Evolutionary conservation across 2,113 vertebrate species (phyloP).

Genomic region (Toxotes chatareus): DNA sequence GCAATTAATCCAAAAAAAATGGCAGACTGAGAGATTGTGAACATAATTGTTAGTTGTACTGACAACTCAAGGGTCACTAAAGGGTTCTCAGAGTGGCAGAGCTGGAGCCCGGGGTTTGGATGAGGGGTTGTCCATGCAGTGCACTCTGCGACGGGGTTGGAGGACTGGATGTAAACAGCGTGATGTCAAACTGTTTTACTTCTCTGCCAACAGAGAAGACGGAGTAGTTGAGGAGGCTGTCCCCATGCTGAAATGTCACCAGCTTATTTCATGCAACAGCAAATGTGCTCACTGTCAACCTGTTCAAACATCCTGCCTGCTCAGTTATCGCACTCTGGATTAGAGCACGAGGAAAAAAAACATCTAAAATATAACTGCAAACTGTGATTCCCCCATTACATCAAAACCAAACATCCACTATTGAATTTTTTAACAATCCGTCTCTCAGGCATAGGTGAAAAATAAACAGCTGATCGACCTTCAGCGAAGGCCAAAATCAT

Average conservation of each 20-base stretch:
- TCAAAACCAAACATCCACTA: constrained; percentile 40
- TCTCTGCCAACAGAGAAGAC: constrained; percentile 3
- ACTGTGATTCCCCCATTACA: constrained; percentile 34
- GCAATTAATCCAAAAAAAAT: too few relatives aligned
- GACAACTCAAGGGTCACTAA: not conserved
- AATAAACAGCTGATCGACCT: constrained; percentile 66
- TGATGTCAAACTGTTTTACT: constrained; percentile 5
- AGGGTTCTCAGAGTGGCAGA: not conserved
- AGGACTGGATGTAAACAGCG: not conserved
- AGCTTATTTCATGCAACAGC: constrained; percentile 31
- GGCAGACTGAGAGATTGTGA: too few relatives aligned
- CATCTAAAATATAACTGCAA: constrained; percentile 34
- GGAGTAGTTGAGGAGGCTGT: not conserved
- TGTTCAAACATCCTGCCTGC: constrained; percentile 50
- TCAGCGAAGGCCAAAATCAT: constrained; percentile 64
- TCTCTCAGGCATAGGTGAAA: constrained; percentile 34
- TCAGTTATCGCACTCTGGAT: constrained; percentile 35
- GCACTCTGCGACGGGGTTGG: not conserved
- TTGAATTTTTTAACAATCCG: constrained; percentile 47
- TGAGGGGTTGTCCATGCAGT: too few relatives aligned
- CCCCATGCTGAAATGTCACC: constrained; percentile 4
- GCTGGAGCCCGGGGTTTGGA: not conserved
- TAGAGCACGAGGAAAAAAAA: constrained; percentile 3
- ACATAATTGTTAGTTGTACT: too few relatives aligned
- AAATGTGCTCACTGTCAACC: constrained; percentile 40